A percentile compares a stretch with the other conserved stretches of the same genome.
phyloP scores from a whole-genome alignment of 2,888 invertebrate species.

The Drosophila nr. fundita region DNA sequence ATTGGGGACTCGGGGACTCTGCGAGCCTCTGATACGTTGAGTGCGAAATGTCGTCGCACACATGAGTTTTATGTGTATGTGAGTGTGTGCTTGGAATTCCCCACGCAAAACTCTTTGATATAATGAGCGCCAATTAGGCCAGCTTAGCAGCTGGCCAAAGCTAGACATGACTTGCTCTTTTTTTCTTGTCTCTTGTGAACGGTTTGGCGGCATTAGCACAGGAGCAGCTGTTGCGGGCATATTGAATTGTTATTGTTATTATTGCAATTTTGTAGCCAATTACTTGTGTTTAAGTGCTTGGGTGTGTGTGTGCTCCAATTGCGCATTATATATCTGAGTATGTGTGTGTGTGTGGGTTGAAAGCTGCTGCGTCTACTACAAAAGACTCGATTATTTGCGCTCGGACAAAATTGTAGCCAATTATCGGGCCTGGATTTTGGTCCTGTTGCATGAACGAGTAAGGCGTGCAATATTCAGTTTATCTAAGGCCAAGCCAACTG shows the following conservation, averaged over 20 bases:
- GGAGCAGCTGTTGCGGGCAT: slow-evolving; percentile 74
- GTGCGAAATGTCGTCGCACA: slow-evolving; percentile 24
- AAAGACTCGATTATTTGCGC: slow-evolving; percentile 36
- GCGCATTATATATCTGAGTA: slow-evolving; percentile 6
- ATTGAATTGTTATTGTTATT: slow-evolving; percentile 80
- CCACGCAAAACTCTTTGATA: slow-evolving; percentile 76
- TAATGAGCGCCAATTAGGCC: slow-evolving; percentile 74
- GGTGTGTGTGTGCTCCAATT: slow-evolving; percentile 26
- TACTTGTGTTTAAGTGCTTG: slow-evolving; percentile 62
- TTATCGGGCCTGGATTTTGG: slow-evolving; percentile 47
- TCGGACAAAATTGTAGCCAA: slow-evolving; percentile 49
- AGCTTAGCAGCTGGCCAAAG: slow-evolving; percentile 55
- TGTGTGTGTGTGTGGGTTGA: slow-evolving; percentile 17
- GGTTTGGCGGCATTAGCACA: slow-evolving; percentile 39
- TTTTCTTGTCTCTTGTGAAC: slow-evolving; percentile 15
- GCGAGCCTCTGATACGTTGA: slow-evolving; percentile 2
- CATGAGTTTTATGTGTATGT: slow-evolving; percentile 47
- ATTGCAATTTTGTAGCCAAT: slow-evolving; percentile 80
- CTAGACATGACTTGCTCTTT: slow-evolving; percentile 21
- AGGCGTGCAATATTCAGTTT: slow-evolving; percentile 15
- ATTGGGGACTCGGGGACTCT: slow-evolving; percentile 4
- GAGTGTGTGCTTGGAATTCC: slow-evolving; percentile 58
- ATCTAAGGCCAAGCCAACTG: slow-evolving; percentile 2
- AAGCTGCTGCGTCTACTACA: slow-evolving; percentile 25
- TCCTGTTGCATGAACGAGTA: slow-evolving; percentile 68